A percentile compares a stretch with the other conserved stretches of the same genome.
Evolutionary conservation across 2,113 vertebrate species (phyloP).

Genomic region (Neolamprologus sp.): DNA sequence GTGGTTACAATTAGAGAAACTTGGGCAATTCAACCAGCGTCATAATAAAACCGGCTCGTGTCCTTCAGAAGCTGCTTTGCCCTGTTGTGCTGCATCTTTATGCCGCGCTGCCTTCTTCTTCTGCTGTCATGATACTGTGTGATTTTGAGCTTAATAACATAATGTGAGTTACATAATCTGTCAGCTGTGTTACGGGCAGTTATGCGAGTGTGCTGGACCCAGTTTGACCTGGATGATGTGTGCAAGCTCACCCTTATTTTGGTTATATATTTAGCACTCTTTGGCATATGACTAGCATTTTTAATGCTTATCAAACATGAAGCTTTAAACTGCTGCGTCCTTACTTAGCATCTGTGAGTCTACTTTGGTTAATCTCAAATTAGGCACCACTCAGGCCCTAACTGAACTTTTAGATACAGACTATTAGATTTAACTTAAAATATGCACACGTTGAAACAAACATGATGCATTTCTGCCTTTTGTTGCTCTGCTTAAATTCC

Average conservation of each 20-base stretch:
- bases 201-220: neutral
- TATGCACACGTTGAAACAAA: neutral
- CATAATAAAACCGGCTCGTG: neutral
- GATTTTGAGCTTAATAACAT: neutral
- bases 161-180: neutral
- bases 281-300: neutral
- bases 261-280: neutral
- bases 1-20: neutral
- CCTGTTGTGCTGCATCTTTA: neutral
- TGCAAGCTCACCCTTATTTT: neutral
- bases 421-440: neutral
- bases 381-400: neutral
- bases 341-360: neutral
- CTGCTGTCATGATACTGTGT: neutral
- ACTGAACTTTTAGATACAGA: neutral
- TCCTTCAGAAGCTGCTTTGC: neutral
- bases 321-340: neutral
- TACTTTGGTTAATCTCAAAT: neutral
- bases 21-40: fast-evolving
- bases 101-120: fast-evolving
- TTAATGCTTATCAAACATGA: neutral
- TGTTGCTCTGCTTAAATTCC: neutral
- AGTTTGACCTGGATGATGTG: neutral
- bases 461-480: neutral
- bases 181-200: neutral